Base-by-base conservation (phyloP, 2,113 vertebrate genomes). In the Brachyhypopomus occidentalis region DNA sequence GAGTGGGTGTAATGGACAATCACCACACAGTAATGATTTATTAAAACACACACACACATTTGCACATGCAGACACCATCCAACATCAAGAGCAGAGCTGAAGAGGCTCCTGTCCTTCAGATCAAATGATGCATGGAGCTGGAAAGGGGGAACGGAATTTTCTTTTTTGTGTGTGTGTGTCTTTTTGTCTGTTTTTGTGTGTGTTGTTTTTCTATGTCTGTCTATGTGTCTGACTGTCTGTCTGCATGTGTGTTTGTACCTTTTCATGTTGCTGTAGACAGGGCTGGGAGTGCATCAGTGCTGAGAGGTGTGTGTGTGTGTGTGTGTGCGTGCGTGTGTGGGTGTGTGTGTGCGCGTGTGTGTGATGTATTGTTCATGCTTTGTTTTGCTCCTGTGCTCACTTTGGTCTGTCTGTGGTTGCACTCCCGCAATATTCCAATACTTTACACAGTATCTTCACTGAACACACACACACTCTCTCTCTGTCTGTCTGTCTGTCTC, bases 1-100 rank as follows among this genome's bases (percentile, higher is more conserved):
- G 83, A 81, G 86, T 78, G 82, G 82, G 85, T 84, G 85, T 84
- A 89, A 89, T 85, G 85, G 87, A 77, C 87, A 86, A 92, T 93
- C 90, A 89, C 86, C 86, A 83, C 80, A 85, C 81, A 73, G 77
- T 92, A 91, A 92, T 89, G 87, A 88, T 90, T 89, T 88, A 86
- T 89, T 91, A 91, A 75, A 80, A 80, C 74, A 75, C 66, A 81
- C 56, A 74, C 77, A 60, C 80, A 70, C 45, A 52, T 52, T 52
- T 52, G 45, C 45, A 52, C 71, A 52, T 36, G 23, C 70, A 72
- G 60, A 67, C 72, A 75, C 41, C 66, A 78, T 80, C 69, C 55
- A 83, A 75, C 72, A 48, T 30, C 79, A 58, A 67, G 48, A 69
- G 60, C 67, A 85, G 81, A 77, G 30, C 84, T 83, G 59, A 83